Percentiles rank a stretch among this genome's conserved stretches.
Conservation (phyloP, 2,113 vertebrate species). For the Bos javanicus region DNA sequence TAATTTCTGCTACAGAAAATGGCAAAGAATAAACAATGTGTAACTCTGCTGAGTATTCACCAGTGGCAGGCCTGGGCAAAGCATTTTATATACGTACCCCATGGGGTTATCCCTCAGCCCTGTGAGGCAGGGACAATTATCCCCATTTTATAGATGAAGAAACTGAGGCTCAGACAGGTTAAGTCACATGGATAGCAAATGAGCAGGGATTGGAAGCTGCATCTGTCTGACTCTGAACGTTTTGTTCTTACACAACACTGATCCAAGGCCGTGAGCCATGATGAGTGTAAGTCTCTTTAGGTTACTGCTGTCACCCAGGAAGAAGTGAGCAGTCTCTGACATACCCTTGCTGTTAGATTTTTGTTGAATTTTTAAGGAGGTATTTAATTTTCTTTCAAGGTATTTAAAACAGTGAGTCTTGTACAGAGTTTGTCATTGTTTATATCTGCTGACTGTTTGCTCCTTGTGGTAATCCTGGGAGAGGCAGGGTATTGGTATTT, state of each 20-base stretch:
- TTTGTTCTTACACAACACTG: accelerated
- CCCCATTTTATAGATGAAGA: background rate
- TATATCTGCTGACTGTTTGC: background rate
- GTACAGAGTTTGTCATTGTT: background rate
- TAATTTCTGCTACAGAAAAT: background rate
- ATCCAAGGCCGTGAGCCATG: accelerated
- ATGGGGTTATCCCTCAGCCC: background rate
- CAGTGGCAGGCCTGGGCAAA: background rate
- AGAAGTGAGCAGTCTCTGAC: background rate
- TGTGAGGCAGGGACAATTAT: background rate
- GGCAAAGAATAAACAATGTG: background rate
- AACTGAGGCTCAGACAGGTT: background rate
- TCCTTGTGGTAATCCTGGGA: background rate
- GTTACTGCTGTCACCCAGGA: accelerated
- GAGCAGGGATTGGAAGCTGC: background rate
- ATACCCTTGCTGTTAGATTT: background rate
- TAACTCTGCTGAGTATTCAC: background rate
- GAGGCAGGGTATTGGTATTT: background rate
- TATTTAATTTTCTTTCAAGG: background rate
- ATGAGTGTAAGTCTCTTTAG: background rate
- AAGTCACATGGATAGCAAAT: background rate
- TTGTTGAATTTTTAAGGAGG: background rate
- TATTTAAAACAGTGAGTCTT: background rate
- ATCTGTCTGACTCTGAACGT: background rate
- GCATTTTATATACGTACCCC: no score